Evolutionary conservation across 2,888 invertebrate genomes (phyloP).

Genomic region (Drosophila cognata): DNA sequence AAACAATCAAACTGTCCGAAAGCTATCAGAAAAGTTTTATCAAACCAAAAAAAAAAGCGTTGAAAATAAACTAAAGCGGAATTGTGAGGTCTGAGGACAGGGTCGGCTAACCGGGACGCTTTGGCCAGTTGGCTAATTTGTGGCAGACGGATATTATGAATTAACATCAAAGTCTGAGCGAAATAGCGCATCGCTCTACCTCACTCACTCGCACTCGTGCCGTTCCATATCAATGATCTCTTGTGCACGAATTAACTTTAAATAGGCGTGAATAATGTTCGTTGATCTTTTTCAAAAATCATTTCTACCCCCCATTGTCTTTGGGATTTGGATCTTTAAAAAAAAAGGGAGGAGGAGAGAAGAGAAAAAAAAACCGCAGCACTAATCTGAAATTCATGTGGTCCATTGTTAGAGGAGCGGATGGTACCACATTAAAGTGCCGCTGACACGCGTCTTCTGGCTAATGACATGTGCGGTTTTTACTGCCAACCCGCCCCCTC

Average conservation of each 20-base stretch:
- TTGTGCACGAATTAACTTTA: conserved; percentile 71
- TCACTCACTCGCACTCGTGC: conserved; percentile 12
- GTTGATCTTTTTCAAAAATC: conserved; percentile 54
- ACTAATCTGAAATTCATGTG: conserved; percentile 61
- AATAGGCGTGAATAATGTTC: conserved; percentile 75
- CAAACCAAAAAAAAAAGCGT: conserved; percentile 39
- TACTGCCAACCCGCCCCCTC: conserved; percentile 1
- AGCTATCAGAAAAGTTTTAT: conserved; percentile 71
- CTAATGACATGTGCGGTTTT: conserved; percentile 72
- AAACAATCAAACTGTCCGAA: conserved; percentile 32
- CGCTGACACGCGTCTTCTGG: conserved; percentile 71
- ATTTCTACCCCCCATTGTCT: conserved; percentile 56
- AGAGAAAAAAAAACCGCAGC: conserved; percentile 27
- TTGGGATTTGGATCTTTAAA: conserved; percentile 29
- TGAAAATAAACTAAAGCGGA: conserved; percentile 10
- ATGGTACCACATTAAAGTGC: conserved; percentile 72
- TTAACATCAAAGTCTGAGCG: conserved; percentile 31
- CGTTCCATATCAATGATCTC: conserved; percentile 45
- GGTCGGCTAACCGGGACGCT: conserved; percentile 15
- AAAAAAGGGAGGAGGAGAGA: neutral
- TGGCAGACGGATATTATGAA: conserved; percentile 41
- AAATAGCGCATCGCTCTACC: conserved; percentile 5
- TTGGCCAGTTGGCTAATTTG: conserved; percentile 66
- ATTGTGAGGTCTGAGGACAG: conserved; percentile 8
- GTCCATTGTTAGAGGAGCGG: conserved; percentile 41